Percentiles rank a stretch among this genome's conserved stretches.
Evolutionary conservation across 2,113 vertebrate species (phyloP).

Genomic region (Hemiscyllium ocellatum): DNA sequence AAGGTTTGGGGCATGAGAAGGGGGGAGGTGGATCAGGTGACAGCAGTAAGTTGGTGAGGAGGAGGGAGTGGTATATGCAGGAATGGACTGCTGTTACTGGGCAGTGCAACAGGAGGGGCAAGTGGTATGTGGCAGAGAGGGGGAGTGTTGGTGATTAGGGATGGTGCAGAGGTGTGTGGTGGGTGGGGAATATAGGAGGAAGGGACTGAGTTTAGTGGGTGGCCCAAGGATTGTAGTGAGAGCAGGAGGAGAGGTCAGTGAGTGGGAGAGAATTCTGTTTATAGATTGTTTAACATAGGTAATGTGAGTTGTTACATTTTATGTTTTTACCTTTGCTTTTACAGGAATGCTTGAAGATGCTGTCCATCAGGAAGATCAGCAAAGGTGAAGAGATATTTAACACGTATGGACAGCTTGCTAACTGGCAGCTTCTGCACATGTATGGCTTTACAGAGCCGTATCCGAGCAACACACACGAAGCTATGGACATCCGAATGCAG

Average conservation of each 20-base stretch:
- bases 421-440: slow-evolving; percentile 96
- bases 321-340: neutral
- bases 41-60: neutral
- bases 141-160: neutral
- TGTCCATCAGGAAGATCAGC: slow-evolving; percentile 58
- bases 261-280: neutral
- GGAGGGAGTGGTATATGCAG: no score
- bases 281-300: neutral
- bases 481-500: slow-evolving; percentile 72
- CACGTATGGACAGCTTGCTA: slow-evolving; percentile 88
- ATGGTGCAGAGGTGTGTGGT: neutral
- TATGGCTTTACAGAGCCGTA: slow-evolving; percentile 81
- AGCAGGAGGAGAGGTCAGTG: neutral
- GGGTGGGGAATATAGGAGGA: neutral
- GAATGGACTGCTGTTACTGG: no score
- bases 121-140: neutral
- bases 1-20: neutral
- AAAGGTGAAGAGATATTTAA: slow-evolving; percentile 86
- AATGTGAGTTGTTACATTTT: neutral
- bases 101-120: neutral
- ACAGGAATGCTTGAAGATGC: slow-evolving; percentile 79
- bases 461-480: slow-evolving; percentile 71
- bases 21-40: neutral
- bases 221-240: neutral
- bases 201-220: neutral